Conservation (phyloP, 2,888 invertebrate genomes). For the Papilio elwesi region DNA sequence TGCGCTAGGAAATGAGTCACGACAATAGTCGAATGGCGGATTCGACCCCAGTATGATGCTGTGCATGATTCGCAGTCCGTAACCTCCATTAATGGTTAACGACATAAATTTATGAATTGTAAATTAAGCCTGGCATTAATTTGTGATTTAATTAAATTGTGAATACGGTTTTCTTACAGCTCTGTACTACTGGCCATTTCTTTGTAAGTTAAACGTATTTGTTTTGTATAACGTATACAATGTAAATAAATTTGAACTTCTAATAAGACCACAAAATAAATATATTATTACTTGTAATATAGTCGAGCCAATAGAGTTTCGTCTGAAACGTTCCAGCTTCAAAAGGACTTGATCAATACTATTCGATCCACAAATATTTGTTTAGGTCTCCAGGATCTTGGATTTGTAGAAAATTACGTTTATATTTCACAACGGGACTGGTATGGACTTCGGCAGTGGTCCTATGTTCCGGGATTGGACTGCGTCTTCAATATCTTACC, state of each 20-base stretch:
- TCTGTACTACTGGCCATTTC: no score
- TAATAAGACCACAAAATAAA: not conserved
- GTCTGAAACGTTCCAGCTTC: constrained; percentile 13
- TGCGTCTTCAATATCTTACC: not conserved
- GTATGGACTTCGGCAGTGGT: not conserved
- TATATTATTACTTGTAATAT: constrained; percentile 8
- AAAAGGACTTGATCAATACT: constrained; percentile 36
- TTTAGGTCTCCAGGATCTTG: constrained; percentile 31
- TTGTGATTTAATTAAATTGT: no score
- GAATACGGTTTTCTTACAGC: no score
- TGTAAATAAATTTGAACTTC: not conserved
- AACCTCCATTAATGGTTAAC: no score
- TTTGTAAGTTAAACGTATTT: no score
- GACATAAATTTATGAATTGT: no score
- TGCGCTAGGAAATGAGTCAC: no score
- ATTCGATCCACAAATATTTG: constrained; percentile 33
- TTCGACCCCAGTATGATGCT: no score
- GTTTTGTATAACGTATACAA: no score
- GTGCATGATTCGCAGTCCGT: no score
- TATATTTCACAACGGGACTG: constrained; percentile 17
- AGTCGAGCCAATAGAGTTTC: constrained; percentile 18
- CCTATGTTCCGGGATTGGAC: not conserved
- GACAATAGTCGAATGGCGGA: no score
- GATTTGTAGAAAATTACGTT: constrained; percentile 30
- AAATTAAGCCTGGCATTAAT: no score